Percentiles rank a stretch among this genome's conserved stretches.
Conservation (phyloP, 2,888 invertebrate species). For the Rosalia funebris region DNA sequence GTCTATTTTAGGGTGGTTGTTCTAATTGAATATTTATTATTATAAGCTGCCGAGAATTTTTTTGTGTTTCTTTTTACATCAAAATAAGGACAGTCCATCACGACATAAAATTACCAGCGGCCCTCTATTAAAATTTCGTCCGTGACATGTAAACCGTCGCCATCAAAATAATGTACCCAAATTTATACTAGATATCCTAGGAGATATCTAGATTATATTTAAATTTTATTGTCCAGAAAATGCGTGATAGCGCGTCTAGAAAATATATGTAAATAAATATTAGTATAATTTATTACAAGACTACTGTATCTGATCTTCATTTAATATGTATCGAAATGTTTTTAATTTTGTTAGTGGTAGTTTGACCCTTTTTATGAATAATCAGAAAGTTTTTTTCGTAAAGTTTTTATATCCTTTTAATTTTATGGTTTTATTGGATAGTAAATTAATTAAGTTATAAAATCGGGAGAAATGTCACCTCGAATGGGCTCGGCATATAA, state of each 20-base stretch:
- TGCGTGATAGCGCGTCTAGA: conserved; percentile 11
- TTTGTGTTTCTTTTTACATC: background rate
- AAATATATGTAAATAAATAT: conserved; percentile 30
- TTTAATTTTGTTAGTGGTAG: conserved; percentile 5
- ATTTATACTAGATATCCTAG: conserved; percentile 24
- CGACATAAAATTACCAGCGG: conserved; percentile 3
- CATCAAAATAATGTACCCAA: conserved; percentile 17
- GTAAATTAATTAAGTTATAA: conserved; percentile 5
- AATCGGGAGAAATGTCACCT: background rate
- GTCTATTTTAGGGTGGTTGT: no score
- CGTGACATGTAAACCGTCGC: conserved; percentile 15
- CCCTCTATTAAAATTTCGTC: conserved; percentile 14
- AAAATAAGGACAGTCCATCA: background rate
- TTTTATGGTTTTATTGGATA: background rate
- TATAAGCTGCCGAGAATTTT: background rate
- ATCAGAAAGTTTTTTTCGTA: conserved; percentile 1
- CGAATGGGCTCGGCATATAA: no score
- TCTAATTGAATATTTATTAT: no score
- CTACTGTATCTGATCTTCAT: conserved; percentile 13
- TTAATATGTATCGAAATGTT: conserved; percentile 30
- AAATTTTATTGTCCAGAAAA: conserved; percentile 27
- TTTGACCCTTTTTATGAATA: conserved; percentile 19
- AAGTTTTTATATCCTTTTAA: background rate
- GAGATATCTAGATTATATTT: conserved; percentile 24
- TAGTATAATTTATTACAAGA: conserved; percentile 24